Base-by-base conservation (phyloP, 2,888 invertebrate species). In the Ernsta delagoae region DNA sequence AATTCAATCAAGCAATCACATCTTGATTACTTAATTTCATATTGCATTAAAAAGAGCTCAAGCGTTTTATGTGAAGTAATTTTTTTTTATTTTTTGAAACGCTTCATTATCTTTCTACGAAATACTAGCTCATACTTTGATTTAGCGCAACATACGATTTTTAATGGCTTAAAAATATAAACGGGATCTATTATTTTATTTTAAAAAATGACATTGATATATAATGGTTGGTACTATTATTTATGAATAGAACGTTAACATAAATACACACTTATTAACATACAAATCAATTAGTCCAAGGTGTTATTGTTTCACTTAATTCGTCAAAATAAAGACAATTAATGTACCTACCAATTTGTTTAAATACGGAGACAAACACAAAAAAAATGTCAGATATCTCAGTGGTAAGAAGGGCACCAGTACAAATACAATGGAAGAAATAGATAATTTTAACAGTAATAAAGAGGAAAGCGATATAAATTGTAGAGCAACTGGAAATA, bases 241-340 rank as follows among this genome's bases (percentile, higher is more conserved):
- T 45, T 45, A 9, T 45, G 11, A 45, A 45, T 45, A 12, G 7
- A 6, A 48, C 48, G 48, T 12, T 5, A 48, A 31, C 54, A 8
- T 24, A 4, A 6, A 41, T 31, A 9, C 16, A 16, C 39, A 8
- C 59, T 4, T 11, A 75, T 75, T 75, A 65, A 50, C 71, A 75
- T 72, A 75, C 73, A 74, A 72, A 72, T 70, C 65, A 60, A 50
- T 62, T 59, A 60, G 72, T 57, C 74, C 74, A 75, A 74, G 74
- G 16, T n/a, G 6, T 73, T 66, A 60, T 60, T 54, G 64, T 72
- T 74, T 31, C 70, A 41, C 8, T 53, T 16, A 53, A 24, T 16
- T 53, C 8, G 24, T 16, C 59, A 34, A 60, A 60, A 34, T 39
- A 54, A 43, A 59, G 31, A 68, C 68, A 68, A 68, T 68, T 56